phyloP scores from a whole-genome alignment of 1,140 invertebrate genomes.

The Sarcophaga peregrina region DNA sequence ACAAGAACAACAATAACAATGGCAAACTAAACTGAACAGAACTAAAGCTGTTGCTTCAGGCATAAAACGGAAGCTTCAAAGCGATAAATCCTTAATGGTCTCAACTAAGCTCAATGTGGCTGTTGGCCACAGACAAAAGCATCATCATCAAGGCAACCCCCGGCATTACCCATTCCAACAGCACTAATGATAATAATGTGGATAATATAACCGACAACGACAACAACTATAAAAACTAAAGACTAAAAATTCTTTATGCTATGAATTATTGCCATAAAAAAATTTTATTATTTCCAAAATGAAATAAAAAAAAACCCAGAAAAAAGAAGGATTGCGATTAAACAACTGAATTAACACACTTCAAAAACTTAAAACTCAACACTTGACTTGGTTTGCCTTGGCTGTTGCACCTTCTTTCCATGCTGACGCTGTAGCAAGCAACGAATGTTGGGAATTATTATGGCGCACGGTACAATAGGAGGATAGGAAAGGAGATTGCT shows the following conservation, averaged over 20 bases:
- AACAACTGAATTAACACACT: slow-evolving; percentile 37
- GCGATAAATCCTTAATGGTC: slow-evolving; percentile 37
- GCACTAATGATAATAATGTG: not conserved
- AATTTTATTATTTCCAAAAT: slow-evolving; percentile 6
- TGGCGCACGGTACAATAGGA: too few species aligned
- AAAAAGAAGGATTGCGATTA: slow-evolving; percentile 27
- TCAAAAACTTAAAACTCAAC: slow-evolving; percentile 7
- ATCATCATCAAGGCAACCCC: not conserved
- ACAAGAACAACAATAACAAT: not conserved
- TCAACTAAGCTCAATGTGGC: not conserved
- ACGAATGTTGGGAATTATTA: not conserved
- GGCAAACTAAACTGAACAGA: not conserved
- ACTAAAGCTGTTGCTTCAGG: slow-evolving; percentile 38
- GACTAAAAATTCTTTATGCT: too few species aligned
- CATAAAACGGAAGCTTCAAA: slow-evolving; percentile 40
- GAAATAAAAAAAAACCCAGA: not conserved
- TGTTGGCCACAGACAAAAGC: slow-evolving; percentile 28
- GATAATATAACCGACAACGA: not conserved
- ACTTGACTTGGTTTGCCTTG: not conserved
- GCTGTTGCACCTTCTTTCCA: not conserved
- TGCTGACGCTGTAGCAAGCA: not conserved
- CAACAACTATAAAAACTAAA: not conserved
- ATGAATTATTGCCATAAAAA: not conserved
- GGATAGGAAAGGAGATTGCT: too few species aligned
- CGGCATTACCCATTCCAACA: not conserved